These are phyloP conservation scores for Temnothorax unifasciatus DNA, from an alignment of 2,888 invertebrate species.

Conservation along the genomic window DNA sequence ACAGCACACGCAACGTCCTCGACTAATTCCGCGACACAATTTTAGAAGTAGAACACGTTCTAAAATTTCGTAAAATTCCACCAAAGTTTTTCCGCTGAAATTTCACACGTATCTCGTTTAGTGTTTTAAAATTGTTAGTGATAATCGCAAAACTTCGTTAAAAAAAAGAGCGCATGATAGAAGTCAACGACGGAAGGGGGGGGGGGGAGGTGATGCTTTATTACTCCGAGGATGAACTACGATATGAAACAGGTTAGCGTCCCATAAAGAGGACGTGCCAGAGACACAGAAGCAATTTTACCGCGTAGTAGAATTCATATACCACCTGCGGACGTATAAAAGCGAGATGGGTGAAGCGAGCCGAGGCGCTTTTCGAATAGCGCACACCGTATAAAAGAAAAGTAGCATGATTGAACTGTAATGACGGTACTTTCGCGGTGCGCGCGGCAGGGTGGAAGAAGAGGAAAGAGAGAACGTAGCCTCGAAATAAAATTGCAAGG, in stretches of 20 bases:
- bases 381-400: constrained; percentile 78
- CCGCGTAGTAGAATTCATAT: constrained; percentile 81
- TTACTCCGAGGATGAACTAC: constrained; percentile 72
- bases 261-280: constrained; percentile 77
- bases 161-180: constrained; percentile 29
- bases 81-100: neutral
- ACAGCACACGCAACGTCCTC: neutral
- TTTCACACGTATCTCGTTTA: neutral
- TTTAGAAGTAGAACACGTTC: neutral
- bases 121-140: neutral
- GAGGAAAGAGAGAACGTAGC: constrained; percentile 65
- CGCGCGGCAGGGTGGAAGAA: constrained; percentile 47
- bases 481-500: constrained; percentile 79
- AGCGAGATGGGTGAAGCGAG: constrained; percentile 69
- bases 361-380: constrained; percentile 76
- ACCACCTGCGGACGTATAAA: constrained; percentile 79
- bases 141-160: constrained; percentile 31
- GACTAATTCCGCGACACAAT: constrained; percentile 12
- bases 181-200: constrained; percentile 19
- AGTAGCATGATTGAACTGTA: constrained; percentile 82
- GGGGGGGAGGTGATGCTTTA: constrained; percentile 60
- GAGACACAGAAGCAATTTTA: constrained; percentile 83
- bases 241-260: constrained; percentile 77
- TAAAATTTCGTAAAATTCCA: neutral
- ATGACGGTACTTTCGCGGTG: constrained; percentile 72